Conservation (phyloP, 2,797 vertebrate genomes). For the Sphenopsis melanotis region DNA sequence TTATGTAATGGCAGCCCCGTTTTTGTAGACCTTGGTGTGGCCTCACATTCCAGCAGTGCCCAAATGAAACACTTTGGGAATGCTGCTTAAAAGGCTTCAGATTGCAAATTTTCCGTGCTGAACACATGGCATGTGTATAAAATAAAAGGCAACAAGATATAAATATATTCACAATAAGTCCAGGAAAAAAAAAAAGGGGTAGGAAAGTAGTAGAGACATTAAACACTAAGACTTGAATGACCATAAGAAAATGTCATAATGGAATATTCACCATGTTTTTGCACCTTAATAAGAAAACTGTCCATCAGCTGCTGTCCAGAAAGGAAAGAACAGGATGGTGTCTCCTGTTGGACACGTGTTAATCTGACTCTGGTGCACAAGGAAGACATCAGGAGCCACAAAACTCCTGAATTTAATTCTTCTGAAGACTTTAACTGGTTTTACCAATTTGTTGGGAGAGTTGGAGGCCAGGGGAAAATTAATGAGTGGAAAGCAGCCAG, state of each 20-base stretch:
- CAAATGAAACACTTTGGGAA: not conserved
- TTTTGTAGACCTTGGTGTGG: not conserved
- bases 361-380: not conserved
- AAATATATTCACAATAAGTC: not conserved
- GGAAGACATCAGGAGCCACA: not conserved
- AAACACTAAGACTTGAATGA: not conserved
- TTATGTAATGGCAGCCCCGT: not conserved
- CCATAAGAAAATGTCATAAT: not conserved
- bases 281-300: not conserved
- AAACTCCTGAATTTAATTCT: not conserved
- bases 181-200: not conserved
- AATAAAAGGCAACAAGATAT: not conserved
- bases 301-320: not conserved
- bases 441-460: not conserved
- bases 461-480: constrained; percentile 14
- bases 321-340: not conserved
- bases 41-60: not conserved
- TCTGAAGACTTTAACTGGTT: not conserved
- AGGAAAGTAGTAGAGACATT: not conserved
- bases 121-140: not conserved
- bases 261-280: not conserved
- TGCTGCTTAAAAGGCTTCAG: not conserved
- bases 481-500: constrained; percentile 55
- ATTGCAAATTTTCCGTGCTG: not conserved
- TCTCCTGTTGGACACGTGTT: fast-evolving